Conservation (phyloP, 2,797 vertebrate species). For the Brotula barbata region DNA sequence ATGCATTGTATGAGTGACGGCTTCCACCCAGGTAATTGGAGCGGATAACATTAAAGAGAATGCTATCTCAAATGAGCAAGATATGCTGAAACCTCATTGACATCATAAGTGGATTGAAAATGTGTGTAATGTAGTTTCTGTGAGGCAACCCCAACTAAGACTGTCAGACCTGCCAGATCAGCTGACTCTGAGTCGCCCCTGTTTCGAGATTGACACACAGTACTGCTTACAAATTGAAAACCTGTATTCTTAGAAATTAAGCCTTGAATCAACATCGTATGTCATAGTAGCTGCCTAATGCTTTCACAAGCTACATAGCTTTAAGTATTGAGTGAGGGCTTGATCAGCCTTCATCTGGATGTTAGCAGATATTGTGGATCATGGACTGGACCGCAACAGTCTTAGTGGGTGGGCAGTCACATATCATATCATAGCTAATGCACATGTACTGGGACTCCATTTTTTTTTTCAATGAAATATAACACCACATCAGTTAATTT, state of each 20-base stretch:
- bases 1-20: not conserved
- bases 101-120: conserved; percentile 39
- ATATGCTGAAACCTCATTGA: conserved; percentile 42
- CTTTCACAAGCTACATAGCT: conserved; percentile 16
- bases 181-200: not conserved
- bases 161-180: not conserved
- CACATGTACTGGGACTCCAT: not conserved
- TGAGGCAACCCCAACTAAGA: too few species aligned
- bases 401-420: conserved; percentile 12
- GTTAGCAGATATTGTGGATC: not conserved
- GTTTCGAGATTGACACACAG: not conserved
- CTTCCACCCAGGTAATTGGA: conserved; percentile 23
- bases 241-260: not conserved
- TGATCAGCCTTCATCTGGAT: conserved; percentile 25
- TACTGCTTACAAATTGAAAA: not conserved
- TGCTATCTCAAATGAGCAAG: conserved; percentile 39
- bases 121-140: conserved; percentile 9
- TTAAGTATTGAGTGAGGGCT: conserved; percentile 7
- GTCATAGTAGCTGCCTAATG: conserved; percentile 12
- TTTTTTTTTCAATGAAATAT: not conserved
- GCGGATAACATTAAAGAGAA: conserved; percentile 22
- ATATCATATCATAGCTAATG: not conserved
- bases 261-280: conserved; percentile 19
- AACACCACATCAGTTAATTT: conserved; percentile 12
- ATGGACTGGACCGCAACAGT: not conserved